Evolutionary conservation across 2,888 invertebrate species (phyloP), one percentile per base, ranked within the genome.

Genomic region (Willowsia nigromaculata): DNA sequence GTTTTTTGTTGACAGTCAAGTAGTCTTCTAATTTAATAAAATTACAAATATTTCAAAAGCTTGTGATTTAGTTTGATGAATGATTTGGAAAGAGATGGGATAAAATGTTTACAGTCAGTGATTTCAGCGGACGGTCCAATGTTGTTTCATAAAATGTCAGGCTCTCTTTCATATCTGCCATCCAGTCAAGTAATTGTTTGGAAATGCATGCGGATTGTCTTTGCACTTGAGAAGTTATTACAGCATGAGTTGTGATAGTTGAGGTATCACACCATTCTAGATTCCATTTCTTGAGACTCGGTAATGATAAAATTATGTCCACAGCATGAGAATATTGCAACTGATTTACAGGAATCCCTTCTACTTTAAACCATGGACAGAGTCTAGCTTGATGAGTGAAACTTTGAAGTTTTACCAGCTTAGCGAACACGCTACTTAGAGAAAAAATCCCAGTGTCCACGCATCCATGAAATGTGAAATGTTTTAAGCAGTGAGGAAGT

Each of bases 251-350:
- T 7, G 74, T 18, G 1, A 88, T 33, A 5, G 87, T 47, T 5
- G 74, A 71, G 6, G 82, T 56, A n/a, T 88, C 87, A 30, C 62
- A 88, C 87, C 87, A 88, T 82, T 88, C 87, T 13, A 88, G n/a
- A 9, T 47, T 88, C 87, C 87, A 88, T 4, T 4, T 27, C 59
- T 82, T 88, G n/a, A 88, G 82, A 18, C 62, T 33, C 1, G 87
- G 87, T 43, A 88, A 9, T 25, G 87, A 33, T 53, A 56, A 43
- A 15, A 88, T 30, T 11, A 88, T 37, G 13, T 81, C 82, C 30
- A 81, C 65, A 5, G 25, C 87, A 59, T 88, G 87, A 3, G 74
- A 56, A 11, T 74, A 33, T 40, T 82, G 56, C 15, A 88, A 59
- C n/a, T 88, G 71, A 0, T 47, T 4, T 37, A 88, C 22, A 0